These are phyloP conservation scores for Saxicola maurus DNA, from an alignment of 2,797 vertebrate species.

Conservation along the genomic window DNA sequence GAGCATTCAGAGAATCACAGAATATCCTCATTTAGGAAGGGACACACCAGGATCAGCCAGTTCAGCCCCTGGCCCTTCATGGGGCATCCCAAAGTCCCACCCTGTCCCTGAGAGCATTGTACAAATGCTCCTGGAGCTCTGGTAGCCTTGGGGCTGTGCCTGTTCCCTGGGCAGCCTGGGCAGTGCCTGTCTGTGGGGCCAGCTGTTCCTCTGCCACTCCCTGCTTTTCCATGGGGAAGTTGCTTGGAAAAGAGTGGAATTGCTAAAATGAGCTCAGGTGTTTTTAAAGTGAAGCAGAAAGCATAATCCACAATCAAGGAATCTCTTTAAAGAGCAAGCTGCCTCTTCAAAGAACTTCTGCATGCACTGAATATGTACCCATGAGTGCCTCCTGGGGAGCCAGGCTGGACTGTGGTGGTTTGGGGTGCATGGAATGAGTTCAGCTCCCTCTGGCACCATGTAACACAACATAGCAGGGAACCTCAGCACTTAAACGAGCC, in stretches of 20 bases:
- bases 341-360: background rate
- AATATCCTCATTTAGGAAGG: background rate
- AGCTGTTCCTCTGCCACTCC: background rate
- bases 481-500: background rate
- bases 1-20: background rate
- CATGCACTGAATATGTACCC: background rate
- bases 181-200: background rate
- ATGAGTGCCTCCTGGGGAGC: background rate
- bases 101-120: background rate
- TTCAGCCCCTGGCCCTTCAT: background rate
- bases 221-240: background rate
- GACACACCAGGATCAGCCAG: background rate
- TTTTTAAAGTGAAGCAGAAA: background rate
- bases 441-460: background rate
- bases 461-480: background rate
- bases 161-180: background rate
- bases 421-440: background rate
- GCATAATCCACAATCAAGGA: background rate
- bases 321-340: background rate
- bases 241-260: background rate
- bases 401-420: background rate
- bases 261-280: background rate
- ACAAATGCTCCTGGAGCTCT: background rate
- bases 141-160: background rate
- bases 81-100: background rate